phyloP scores from a whole-genome alignment of 1,140 invertebrate species.

The Dendrolimus punctatus region DNA sequence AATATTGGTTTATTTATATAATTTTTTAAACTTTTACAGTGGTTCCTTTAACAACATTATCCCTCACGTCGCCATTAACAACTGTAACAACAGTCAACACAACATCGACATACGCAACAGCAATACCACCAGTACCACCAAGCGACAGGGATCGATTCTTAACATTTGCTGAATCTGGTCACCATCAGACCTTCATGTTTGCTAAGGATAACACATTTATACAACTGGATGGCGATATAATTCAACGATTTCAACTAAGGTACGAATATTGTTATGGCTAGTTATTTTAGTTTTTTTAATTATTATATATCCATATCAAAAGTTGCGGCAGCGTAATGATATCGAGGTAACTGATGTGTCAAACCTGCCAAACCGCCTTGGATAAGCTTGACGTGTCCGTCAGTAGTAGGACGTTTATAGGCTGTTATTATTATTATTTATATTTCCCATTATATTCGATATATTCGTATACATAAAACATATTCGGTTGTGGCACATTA shows the following conservation, averaged over 20 bases:
- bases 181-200: constrained; percentile 88
- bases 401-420: too few species aligned
- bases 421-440: too few species aligned
- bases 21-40: constrained; percentile 22
- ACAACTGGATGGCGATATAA: constrained; percentile 87
- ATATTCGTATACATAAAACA: too few species aligned
- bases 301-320: background rate
- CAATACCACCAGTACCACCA: constrained; percentile 76
- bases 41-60: constrained; percentile 40
- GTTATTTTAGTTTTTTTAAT: background rate
- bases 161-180: constrained; percentile 86
- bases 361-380: too few species aligned
- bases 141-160: constrained; percentile 82
- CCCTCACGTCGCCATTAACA: constrained; percentile 32
- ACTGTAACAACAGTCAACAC: constrained; percentile 38
- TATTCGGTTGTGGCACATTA: too few species aligned
- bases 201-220: constrained; percentile 90
- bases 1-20: too few species aligned
- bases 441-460: too few species aligned
- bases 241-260: constrained; percentile 89
- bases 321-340: background rate
- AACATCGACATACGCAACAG: constrained; percentile 46
- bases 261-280: constrained; percentile 33
- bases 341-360: too few species aligned
- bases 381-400: too few species aligned